Evolutionary conservation across 92 coral and sea anemone genomes (phyloP).

Genomic region (Siderastrea siderea): DNA sequence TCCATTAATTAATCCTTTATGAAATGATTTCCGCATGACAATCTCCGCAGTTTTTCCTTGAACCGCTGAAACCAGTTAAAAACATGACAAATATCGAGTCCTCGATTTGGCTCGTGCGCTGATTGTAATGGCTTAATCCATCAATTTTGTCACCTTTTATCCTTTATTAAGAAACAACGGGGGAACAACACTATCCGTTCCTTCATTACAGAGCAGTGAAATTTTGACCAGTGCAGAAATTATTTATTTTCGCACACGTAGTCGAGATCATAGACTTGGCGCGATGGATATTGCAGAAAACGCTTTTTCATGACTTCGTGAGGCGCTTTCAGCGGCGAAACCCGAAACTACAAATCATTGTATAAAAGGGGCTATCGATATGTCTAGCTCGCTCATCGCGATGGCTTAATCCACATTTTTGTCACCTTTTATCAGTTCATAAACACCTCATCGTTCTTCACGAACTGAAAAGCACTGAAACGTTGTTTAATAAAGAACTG

Average conservation of each 20-base stretch:
- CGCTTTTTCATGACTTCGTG: no score
- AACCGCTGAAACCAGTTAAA: no score
- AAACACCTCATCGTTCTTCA: not conserved
- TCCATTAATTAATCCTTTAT: no score
- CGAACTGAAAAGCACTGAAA: not conserved
- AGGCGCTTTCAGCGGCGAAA: not conserved
- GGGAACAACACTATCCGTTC: no score
- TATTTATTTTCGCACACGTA: not conserved
- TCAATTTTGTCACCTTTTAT: conserved; percentile 1
- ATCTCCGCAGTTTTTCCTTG: no score
- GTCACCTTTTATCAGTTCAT: not conserved
- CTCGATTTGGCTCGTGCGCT: not conserved
- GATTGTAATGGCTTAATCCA: not conserved
- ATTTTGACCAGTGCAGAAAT: not conserved
- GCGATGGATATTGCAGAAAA: not conserved
- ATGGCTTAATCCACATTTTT: not conserved
- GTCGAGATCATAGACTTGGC: not conserved
- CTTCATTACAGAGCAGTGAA: not conserved
- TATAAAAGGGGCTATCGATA: not conserved
- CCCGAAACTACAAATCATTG: not conserved
- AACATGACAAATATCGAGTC: not conserved
- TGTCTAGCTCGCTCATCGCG: not conserved
- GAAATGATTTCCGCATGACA: no score
- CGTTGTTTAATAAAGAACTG: not conserved
- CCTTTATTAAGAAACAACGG: not conserved